Evolutionary conservation across 2,797 vertebrate species (phyloP), one percentile per base, ranked within the genome.

Genomic region (Ptychobarbus kaznakovi): DNA sequence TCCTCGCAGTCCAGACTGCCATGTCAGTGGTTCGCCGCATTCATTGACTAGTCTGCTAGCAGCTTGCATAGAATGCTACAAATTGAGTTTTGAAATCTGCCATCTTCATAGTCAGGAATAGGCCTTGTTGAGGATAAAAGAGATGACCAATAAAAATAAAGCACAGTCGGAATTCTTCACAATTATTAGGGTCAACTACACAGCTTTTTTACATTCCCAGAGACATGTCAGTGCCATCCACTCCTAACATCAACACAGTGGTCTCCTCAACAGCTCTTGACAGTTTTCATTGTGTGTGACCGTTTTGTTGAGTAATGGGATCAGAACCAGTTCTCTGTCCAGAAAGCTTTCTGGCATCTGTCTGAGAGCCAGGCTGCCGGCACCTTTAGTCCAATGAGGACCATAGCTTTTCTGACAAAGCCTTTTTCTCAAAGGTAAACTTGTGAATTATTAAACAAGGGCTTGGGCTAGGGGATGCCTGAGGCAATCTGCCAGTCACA

Each of bases 371-470:
- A 51, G 65, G 49, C 82, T 77, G n/a, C 61, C n/a, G 40, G 32
- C 72, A 38, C 32, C 44, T 79, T 77, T 63, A 56, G 46, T 42
- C 83, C 81, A 70, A 16, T 84, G n/a, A 53, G 32, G 74, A 44
- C 65, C 5, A 9, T 22, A 25, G 49, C 22, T 15, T 83, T 76
- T 89, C 35, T 77, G 74, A 88, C 65, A 80, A 84, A 79, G 46
- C 77, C 25, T 35, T 83, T 82, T 81, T 40, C 82, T 81, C 84
- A 76, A 42, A 83, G 75, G 77, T 68, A 79, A 66, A 70, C 77
- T 87, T 44, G 65, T 89, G 80, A 89, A 90, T 91, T 86, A 89
- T 91, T 84, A 51, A 90, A 61, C 68, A 72, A 76, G 58, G 70
- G 69, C 46, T 81, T 78, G 68, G 73, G 75, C 38, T 70, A 32